Conservation (phyloP, 2,797 vertebrate species). For the Bradypodion ventrale region DNA sequence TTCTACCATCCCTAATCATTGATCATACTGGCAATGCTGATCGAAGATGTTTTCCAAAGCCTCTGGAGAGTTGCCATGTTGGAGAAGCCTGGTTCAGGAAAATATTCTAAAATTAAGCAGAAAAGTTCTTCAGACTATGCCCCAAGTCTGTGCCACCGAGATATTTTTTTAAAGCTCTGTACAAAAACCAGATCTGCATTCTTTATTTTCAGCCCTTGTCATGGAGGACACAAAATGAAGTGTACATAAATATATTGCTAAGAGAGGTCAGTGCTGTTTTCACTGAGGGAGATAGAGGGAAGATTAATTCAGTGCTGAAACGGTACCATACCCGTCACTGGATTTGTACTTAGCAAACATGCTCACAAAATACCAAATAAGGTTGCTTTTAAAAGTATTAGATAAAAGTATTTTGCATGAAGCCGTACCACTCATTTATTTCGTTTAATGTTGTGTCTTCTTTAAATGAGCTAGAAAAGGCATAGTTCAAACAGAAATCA, state of each 20-base stretch:
- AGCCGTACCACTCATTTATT: not conserved
- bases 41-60: not conserved
- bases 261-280: slow-evolving; percentile 1
- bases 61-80: not conserved
- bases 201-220: slow-evolving; percentile 5
- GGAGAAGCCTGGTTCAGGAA: no score
- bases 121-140: not conserved
- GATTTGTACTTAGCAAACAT: not conserved
- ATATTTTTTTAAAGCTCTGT: not conserved
- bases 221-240: slow-evolving; percentile 8
- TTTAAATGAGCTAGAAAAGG: not conserved
- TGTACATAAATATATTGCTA: not conserved
- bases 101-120: not conserved
- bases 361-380: not conserved
- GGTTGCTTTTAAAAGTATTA: not conserved
- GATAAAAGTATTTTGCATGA: not conserved
- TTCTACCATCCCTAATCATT: not conserved
- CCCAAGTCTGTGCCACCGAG: not conserved
- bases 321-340: not conserved
- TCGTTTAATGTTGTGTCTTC: not conserved
- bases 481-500: not conserved
- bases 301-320: not conserved
- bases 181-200: slow-evolving; percentile 7
- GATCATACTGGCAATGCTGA: no score
- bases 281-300: not conserved